Conservation (phyloP, 1,140 invertebrate species). For the Sitobion miscanthi region DNA sequence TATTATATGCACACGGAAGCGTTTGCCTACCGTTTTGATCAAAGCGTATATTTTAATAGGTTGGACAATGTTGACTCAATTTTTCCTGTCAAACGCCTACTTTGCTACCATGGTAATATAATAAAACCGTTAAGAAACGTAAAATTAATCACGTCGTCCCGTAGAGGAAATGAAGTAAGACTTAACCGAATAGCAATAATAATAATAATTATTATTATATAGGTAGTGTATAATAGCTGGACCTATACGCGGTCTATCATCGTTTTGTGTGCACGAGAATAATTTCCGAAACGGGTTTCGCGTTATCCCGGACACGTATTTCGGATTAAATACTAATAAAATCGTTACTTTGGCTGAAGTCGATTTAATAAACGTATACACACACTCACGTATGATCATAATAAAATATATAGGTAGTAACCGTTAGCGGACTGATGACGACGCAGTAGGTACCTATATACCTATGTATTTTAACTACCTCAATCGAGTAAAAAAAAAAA, state of each 20-base stretch:
- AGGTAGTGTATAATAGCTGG: neutral
- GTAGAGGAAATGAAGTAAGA: neutral
- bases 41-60: neutral
- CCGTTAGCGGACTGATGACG: constrained; percentile 1
- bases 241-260: neutral
- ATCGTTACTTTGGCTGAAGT: neutral
- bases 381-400: too few relatives aligned
- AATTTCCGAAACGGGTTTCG: constrained; percentile 20
- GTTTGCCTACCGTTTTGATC: neutral
- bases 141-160: neutral
- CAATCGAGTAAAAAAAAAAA: neutral
- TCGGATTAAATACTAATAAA: constrained; percentile 15
- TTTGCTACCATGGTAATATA: neutral
- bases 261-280: neutral
- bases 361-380: neutral
- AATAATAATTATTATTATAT: neutral
- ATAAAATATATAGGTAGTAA: neutral
- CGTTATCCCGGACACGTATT: constrained; percentile 2
- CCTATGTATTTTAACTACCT: neutral
- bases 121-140: neutral
- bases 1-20: neutral
- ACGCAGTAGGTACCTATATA: neutral
- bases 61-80: neutral
- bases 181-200: neutral
- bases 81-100: constrained; percentile 19